Percentiles rank a stretch among this genome's conserved stretches.
Conservation (phyloP, 1,140 invertebrate species). For the Anagrus nilaparvatae region DNA sequence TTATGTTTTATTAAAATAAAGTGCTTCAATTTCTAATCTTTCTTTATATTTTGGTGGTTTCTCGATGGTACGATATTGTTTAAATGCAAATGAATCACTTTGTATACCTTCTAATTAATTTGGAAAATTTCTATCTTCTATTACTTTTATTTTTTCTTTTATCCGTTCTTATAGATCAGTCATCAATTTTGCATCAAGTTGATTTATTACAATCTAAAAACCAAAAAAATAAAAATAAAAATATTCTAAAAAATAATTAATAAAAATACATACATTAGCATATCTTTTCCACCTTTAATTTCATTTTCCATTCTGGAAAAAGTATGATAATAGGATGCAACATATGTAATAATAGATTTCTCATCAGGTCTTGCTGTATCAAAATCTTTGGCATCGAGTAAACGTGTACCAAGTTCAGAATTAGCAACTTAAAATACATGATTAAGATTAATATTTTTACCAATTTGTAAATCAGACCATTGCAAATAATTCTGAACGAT, state of each 20-base stretch:
- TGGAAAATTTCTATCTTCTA: conserved; percentile 85
- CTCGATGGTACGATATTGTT: conserved; percentile 91
- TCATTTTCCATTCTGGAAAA: conserved; percentile 99
- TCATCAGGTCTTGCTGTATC: conserved; percentile 86
- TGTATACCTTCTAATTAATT: conserved; percentile 94
- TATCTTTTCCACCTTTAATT: conserved; percentile 94
- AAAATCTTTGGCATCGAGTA: conserved; percentile 84
- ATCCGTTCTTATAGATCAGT: conserved; percentile 91
- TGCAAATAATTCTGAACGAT: conserved; percentile 86
- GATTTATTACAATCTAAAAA: conserved; percentile 80
- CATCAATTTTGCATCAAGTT: conserved; percentile 77
- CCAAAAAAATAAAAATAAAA: not conserved
- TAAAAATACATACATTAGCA: conserved; percentile 68
- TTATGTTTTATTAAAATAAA: conserved; percentile 94
- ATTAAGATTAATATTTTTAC: conserved; percentile 83
- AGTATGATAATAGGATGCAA: conserved; percentile 97
- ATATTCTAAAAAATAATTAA: conserved; percentile 6
- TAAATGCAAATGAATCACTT: conserved; percentile 79
- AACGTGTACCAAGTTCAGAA: conserved; percentile 72
- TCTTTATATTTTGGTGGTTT: conserved; percentile 98
- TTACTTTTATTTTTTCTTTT: conserved; percentile 67
- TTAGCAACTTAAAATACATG: conserved; percentile 93
- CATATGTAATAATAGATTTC: conserved; percentile 96
- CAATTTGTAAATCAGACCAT: conserved; percentile 63
- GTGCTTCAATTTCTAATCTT: conserved; percentile 90